A percentile compares a stretch with the other conserved stretches of the same genome.
Evolutionary conservation across 2,113 vertebrate species (phyloP).

Genomic region (Ellobius talpinus): DNA sequence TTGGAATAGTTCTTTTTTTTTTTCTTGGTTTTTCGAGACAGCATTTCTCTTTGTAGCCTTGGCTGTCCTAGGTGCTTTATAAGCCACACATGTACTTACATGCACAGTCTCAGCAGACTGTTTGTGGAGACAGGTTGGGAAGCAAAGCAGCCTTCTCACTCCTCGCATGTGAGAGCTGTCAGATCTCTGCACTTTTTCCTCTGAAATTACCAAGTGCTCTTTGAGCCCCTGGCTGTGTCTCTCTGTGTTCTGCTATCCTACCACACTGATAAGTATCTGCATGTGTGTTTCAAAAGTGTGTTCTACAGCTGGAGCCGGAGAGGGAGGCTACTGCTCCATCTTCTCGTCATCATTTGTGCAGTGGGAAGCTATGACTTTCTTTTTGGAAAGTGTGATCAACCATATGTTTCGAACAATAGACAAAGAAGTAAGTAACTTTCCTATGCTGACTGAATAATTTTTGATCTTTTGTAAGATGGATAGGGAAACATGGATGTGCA

Average conservation of each 20-base stretch:
- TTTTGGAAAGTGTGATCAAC: constrained; percentile 93
- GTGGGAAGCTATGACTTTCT: constrained; percentile 98
- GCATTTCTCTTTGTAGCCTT: no score
- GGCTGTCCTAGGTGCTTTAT: no score
- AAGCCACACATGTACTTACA: not conserved
- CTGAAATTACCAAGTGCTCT: not conserved
- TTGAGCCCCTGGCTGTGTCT: not conserved
- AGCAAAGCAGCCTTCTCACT: not conserved
- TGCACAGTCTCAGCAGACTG: not conserved
- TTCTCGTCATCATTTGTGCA: constrained; percentile 94
- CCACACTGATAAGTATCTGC: not conserved
- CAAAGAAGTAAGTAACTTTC: constrained; percentile 91
- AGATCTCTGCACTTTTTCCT: not conserved
- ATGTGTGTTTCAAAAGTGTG: constrained; percentile 65
- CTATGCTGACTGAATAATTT: not conserved
- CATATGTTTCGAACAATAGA: constrained; percentile 93
- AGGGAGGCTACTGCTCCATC: constrained; percentile 91
- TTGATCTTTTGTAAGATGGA: constrained; percentile 26
- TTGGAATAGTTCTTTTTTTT: not conserved
- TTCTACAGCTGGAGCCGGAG: constrained; percentile 88
- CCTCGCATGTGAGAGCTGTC: not conserved
- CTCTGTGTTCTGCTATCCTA: not conserved
- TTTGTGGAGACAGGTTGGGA: not conserved
- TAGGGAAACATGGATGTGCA: not conserved
- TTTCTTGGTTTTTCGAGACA: no score